Evolutionary conservation across 2,888 invertebrate species (phyloP).

Genomic region (Eupithecia pulchellata): DNA sequence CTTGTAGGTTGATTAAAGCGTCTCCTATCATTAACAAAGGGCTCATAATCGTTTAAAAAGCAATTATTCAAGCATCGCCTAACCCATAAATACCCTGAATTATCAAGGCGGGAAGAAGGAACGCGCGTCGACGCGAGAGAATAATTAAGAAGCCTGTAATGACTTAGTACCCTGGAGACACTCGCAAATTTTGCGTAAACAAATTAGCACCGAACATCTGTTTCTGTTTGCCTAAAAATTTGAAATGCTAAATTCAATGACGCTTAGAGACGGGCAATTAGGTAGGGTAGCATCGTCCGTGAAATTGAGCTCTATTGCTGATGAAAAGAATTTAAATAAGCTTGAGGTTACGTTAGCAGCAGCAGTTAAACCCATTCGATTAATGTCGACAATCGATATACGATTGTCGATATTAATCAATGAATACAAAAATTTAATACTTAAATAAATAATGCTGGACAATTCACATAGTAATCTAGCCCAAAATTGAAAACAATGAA

Average conservation of each 20-base stretch:
- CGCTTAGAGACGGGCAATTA: constrained; percentile 27
- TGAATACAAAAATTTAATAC: too few relatives aligned
- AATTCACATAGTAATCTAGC: too few relatives aligned
- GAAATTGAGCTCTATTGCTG: constrained; percentile 23
- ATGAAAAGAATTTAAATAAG: constrained; percentile 15
- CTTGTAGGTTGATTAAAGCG: background rate
- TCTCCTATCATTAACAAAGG: constrained; percentile 4
- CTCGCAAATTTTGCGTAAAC: constrained; percentile 45
- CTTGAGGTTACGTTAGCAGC: too few relatives aligned
- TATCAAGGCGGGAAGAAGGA: constrained; percentile 18
- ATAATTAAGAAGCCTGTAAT: constrained; percentile 43
- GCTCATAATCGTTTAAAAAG: constrained; percentile 23
- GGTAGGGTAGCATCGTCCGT: constrained; percentile 21
- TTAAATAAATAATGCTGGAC: too few relatives aligned
- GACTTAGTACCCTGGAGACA: constrained; percentile 39
- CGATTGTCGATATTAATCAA: too few relatives aligned
- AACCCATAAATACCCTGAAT: constrained; percentile 10
- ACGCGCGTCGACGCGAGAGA: constrained; percentile 26
- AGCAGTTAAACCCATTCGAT: too few relatives aligned
- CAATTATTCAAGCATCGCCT: constrained; percentile 24
- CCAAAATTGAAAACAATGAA: too few relatives aligned
- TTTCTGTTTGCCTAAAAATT: constrained; percentile 40
- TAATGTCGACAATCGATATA: too few relatives aligned
- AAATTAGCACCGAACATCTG: constrained; percentile 43
- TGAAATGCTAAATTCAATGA: constrained; percentile 30